Base-by-base conservation (phyloP, 2,888 invertebrate genomes). In the Unio pictorum region DNA sequence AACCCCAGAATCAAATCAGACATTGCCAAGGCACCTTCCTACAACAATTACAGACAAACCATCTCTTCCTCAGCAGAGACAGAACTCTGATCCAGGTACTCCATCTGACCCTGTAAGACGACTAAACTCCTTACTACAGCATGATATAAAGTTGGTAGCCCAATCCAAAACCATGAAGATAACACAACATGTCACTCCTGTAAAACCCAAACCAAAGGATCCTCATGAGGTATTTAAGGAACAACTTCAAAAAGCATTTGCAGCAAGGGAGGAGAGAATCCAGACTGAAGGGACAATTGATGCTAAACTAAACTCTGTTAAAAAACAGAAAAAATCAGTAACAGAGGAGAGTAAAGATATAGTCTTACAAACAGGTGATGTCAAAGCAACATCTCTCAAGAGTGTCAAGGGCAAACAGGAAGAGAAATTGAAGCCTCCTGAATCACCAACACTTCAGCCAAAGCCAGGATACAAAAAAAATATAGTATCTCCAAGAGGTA, bases 121-220 rank as follows among this genome's bases (percentile, higher is more conserved):
- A 56, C 75, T 86, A 8, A 84, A 68, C 67, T 78, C 81, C 20
- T 72, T 85, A 20, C 62, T 85, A n/a, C 84, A 82, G 65, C 81
- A 84, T 80, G 85, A 86, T 68, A 84, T 85, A 20, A 79, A 83
- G 60, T 66, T 80, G 56, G 78, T 83, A 57, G 84, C 84, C 11
- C 80, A 81, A 64, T 80, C 81, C 5, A 74, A 80, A 61, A 77
- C 81, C 17, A 72, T 75, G 5, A 84, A 81, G 72, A 74, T 81
- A 8, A 76, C 72, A 45, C 80, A 82, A 68, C 77, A 81, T 56
- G 74, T 80, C 15, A 80, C 83, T 54, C 76, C 79, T 57, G 78
- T 79, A 11, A 73, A 72, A 54, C 76, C 79, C 54, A 81, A 80
- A 67, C 83, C 83, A 26, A 85, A 84, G 71, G 82, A 83, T 73